These are phyloP conservation scores for Nothobranchius furzeri DNA, from an alignment of 2,113 vertebrate species.

Conservation along the genomic window DNA sequence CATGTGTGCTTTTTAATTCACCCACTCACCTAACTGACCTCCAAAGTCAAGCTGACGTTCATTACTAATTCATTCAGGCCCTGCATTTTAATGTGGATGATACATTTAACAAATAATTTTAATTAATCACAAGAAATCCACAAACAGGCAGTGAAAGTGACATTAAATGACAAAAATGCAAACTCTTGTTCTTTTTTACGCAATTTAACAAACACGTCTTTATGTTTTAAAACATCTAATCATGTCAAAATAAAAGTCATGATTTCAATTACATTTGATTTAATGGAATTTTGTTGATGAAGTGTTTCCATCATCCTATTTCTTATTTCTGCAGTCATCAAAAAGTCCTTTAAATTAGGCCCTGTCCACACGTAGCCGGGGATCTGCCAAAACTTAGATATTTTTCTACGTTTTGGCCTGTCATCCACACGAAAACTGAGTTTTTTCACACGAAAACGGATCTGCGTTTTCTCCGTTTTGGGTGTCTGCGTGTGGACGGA, in stretches of 20 bases:
- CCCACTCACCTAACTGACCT: background rate
- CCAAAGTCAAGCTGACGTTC: background rate
- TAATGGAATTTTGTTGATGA: slow-evolving; percentile 9
- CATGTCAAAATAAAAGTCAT: background rate
- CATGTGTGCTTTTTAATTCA: background rate
- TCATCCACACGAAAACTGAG: too few species aligned
- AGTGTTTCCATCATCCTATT: slow-evolving; percentile 2
- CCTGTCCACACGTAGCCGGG: too few species aligned
- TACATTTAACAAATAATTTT: background rate
- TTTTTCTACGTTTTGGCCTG: too few species aligned
- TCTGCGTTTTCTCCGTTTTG: too few species aligned
- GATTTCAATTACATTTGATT: slow-evolving; percentile 18
- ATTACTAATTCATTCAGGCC: background rate
- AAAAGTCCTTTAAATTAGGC: slow-evolving; percentile 8
- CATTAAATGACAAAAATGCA: too few species aligned
- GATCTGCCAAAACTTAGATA: too few species aligned
- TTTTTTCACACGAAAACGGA: too few species aligned
- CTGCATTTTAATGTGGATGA: background rate
- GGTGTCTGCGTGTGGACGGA: too few species aligned
- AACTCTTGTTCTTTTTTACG: background rate
- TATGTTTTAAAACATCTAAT: background rate
- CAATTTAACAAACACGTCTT: background rate
- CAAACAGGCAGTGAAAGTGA: background rate
- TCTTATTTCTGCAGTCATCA: background rate
- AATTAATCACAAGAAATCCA: background rate